Conservation (phyloP, 2,113 vertebrate genomes). For the Poecile atricapillus region DNA sequence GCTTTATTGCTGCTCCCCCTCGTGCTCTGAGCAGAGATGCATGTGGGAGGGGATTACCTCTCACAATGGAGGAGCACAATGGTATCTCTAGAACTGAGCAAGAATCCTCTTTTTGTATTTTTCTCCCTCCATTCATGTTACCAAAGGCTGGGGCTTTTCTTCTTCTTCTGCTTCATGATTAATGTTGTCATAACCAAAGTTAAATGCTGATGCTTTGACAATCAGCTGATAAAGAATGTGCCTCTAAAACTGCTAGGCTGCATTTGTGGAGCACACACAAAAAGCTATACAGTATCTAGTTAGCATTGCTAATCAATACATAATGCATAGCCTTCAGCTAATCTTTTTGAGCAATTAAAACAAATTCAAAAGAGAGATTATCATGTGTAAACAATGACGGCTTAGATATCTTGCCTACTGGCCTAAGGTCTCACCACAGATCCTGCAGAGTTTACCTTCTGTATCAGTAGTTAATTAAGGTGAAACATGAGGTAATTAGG, state of each 20-base stretch:
- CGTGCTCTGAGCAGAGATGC: neutral
- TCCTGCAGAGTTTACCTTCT: slow-evolving; percentile 77
- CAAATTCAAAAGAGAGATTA: slow-evolving; percentile 78
- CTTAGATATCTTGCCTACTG: slow-evolving; percentile 69
- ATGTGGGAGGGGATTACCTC: neutral
- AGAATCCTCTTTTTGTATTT: neutral
- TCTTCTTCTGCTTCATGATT: neutral
- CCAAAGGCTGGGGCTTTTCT: neutral
- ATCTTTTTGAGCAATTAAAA: slow-evolving; percentile 73
- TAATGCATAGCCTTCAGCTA: slow-evolving; percentile 52
- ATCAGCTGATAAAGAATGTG: neutral
- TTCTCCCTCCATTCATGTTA: neutral
- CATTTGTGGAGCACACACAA: neutral
- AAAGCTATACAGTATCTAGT: slow-evolving; percentile 2
- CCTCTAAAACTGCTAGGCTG: neutral
- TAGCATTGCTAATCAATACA: slow-evolving; percentile 58
- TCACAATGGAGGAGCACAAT: slow-evolving; percentile 22
- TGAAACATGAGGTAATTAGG: slow-evolving; percentile 82
- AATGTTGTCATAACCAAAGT: slow-evolving; percentile 20
- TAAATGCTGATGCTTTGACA: slow-evolving; percentile 19
- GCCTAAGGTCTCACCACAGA: slow-evolving; percentile 69
- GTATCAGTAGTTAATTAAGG: slow-evolving; percentile 83
- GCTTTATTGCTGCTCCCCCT: neutral
- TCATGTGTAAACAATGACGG: slow-evolving; percentile 71
- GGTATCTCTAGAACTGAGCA: neutral